These are phyloP conservation scores for Aplochiton taeniatus DNA, from an alignment of 2,797 vertebrate genomes.

Conservation along the genomic window DNA sequence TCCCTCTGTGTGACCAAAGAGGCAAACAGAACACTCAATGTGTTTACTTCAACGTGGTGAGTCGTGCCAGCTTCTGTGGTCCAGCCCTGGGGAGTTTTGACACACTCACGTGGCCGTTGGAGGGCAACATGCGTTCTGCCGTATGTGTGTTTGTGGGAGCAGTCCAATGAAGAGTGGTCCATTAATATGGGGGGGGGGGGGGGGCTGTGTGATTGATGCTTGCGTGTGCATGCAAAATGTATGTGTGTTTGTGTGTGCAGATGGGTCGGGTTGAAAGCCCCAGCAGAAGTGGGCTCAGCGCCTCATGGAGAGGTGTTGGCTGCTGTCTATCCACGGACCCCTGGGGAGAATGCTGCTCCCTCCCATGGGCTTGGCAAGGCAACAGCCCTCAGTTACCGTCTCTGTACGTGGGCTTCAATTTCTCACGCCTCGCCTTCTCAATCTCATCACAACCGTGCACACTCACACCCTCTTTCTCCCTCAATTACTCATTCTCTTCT, in stretches of 20 bases:
- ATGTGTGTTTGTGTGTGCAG: slow-evolving; percentile 1
- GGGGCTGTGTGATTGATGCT: neutral
- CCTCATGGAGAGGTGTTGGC: slow-evolving; percentile 39
- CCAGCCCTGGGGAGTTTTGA: neutral
- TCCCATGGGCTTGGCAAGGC: no score
- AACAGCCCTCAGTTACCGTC: no score
- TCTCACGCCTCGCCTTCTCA: no score
- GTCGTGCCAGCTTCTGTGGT: neutral
- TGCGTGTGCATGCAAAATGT: slow-evolving; percentile 3
- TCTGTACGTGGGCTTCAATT: no score
- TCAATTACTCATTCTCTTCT: slow-evolving; percentile 19
- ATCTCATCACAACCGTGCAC: no score
- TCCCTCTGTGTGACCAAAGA: neutral
- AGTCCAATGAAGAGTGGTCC: no score
- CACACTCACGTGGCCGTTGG: neutral
- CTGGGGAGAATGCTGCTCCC: no score
- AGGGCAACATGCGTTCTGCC: neutral
- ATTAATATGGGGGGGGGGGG: no score
- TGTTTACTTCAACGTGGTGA: slow-evolving; percentile 12
- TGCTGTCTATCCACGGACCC: slow-evolving; percentile 19
- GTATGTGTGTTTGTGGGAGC: neutral
- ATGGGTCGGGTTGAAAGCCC: slow-evolving; percentile 23
- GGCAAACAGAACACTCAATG: neutral
- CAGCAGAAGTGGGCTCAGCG: slow-evolving; percentile 12
- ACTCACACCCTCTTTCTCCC: slow-evolving; percentile 11